These are phyloP conservation scores for Peromyscus californicus DNA, from an alignment of 2,113 vertebrate species.

Conservation along the genomic window DNA sequence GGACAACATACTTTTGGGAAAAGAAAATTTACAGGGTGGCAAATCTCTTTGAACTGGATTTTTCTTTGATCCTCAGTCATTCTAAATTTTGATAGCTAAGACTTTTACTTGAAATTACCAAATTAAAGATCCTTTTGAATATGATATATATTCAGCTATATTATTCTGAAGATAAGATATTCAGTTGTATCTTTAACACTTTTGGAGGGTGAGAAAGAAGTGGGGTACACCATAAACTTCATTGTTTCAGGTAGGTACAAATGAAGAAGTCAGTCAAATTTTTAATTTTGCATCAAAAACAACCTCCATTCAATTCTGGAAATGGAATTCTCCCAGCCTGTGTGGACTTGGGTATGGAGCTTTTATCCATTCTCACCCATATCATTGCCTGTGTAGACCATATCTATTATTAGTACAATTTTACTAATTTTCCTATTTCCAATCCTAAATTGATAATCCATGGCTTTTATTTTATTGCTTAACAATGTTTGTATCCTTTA, in stretches of 20 bases:
- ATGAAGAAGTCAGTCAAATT: slow-evolving; percentile 70
- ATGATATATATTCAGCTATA: slow-evolving; percentile 38
- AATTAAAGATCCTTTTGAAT: slow-evolving; percentile 55
- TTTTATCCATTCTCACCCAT: slow-evolving; percentile 80
- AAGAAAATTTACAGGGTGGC: slow-evolving; percentile 37
- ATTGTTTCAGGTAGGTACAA: slow-evolving; percentile 86
- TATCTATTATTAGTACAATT: slow-evolving; percentile 70
- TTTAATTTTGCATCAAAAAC: slow-evolving; percentile 76
- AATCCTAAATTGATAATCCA: slow-evolving; percentile 82
- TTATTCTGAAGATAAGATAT: slow-evolving; percentile 68
- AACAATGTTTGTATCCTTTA: slow-evolving; percentile 86
- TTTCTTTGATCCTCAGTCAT: slow-evolving; percentile 49
- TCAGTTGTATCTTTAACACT: slow-evolving; percentile 78
- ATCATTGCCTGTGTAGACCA: slow-evolving; percentile 79
- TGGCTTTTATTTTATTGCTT: slow-evolving; percentile 85
- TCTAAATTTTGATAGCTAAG: slow-evolving; percentile 61
- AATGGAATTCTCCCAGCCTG: slow-evolving; percentile 51
- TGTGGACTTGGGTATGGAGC: slow-evolving; percentile 71
- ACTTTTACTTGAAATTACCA: slow-evolving; percentile 42
- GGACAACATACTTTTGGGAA: neutral
- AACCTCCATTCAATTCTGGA: slow-evolving; percentile 58
- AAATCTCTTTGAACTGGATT: slow-evolving; percentile 50
- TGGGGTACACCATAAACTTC: slow-evolving; percentile 78
- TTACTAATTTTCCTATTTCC: slow-evolving; percentile 83
- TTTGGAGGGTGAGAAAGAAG: slow-evolving; percentile 76